Evolutionary conservation across 2,797 vertebrate species (phyloP).

Genomic region (Diplodus sargus): DNA sequence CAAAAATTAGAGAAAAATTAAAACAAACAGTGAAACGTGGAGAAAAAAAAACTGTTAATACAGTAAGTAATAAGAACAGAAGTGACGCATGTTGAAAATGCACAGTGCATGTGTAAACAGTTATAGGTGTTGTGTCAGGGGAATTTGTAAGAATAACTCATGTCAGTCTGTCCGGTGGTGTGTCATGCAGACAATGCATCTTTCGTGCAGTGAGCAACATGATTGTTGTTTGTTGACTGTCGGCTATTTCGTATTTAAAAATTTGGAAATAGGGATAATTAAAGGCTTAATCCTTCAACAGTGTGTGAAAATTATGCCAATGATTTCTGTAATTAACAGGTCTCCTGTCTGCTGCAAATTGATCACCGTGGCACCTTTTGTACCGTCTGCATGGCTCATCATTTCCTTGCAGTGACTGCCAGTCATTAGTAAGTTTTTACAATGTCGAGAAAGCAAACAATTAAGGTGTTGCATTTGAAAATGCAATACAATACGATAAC

Average conservation of each 20-base stretch:
- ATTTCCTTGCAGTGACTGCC: not conserved
- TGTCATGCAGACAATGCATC: not conserved
- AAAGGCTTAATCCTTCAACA: not conserved
- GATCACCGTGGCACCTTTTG: slow-evolving; percentile 2
- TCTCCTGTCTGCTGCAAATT: slow-evolving; percentile 12
- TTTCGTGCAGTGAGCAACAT: not conserved
- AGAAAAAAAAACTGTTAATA: too few relatives aligned
- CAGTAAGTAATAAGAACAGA: too few relatives aligned
- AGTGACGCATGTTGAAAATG: too few relatives aligned
- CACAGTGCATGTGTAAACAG: too few relatives aligned
- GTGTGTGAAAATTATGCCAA: slow-evolving; percentile 7
- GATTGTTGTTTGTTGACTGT: not conserved
- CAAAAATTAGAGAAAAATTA: not conserved
- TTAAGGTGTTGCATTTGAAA: not conserved
- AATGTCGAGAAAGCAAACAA: too few relatives aligned
- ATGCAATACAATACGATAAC: not conserved
- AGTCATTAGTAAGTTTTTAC: slow-evolving; percentile 1
- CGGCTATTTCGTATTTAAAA: not conserved
- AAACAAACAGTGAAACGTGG: too few relatives aligned
- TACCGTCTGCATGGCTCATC: not conserved
- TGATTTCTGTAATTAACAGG: slow-evolving; percentile 25
- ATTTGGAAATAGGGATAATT: not conserved
- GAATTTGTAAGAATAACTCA: too few relatives aligned
- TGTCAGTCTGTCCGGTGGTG: too few relatives aligned
- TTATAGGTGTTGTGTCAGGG: too few relatives aligned